Base-by-base conservation (phyloP, 2,797 vertebrate species). In the Aulostomus chinensis region DNA sequence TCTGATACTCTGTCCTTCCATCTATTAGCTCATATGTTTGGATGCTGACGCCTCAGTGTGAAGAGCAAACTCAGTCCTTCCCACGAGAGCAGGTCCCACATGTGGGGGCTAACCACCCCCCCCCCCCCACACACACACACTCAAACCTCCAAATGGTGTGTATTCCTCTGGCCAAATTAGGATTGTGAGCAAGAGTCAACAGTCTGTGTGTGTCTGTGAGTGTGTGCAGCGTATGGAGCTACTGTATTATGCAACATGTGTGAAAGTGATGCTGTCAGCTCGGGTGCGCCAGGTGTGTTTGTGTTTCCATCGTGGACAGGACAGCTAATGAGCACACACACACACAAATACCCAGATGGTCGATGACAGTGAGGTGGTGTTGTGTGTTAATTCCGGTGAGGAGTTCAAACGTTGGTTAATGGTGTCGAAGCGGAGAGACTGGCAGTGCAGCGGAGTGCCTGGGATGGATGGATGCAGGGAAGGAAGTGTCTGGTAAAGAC, bases 231-330 rank as follows among this genome's bases (percentile, higher is more conserved):
- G 69, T 24, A 75, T 57, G 45, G 25, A 48, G 65, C 58, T 49
- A 40, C 73, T 76, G 62, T 62, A 45, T 77, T 78, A 58, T 57
- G 80, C 65, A 70, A 83, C 70, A 65, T 2, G 73, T 85, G 78
- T 76, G 66, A 74, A 81, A 56, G 70, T 60, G 42, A 41, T 48
- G 40, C 72, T 53, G 77, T 74, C 79, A 64, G 72, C 53, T 55
- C 50, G 29, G 39, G 30, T 25, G 1, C 48, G 52, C 46, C 83
- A 88, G 86, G 78, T 88, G 83, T 86, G 84, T 88, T 85, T 88
- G 65, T 47, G 37, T 78, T 85, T 79, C 67, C 65, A 75, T 16
- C 20, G 49, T 35, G 58, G 57, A 50, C 28, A 24, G 59, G 58
- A 58, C 52, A 12, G 17, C 3, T 9, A 30, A 36, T 29, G 11